These are phyloP conservation scores for Poeciliopsis gracilis DNA, from an alignment of 2,797 vertebrate genomes.

Conservation along the genomic window DNA sequence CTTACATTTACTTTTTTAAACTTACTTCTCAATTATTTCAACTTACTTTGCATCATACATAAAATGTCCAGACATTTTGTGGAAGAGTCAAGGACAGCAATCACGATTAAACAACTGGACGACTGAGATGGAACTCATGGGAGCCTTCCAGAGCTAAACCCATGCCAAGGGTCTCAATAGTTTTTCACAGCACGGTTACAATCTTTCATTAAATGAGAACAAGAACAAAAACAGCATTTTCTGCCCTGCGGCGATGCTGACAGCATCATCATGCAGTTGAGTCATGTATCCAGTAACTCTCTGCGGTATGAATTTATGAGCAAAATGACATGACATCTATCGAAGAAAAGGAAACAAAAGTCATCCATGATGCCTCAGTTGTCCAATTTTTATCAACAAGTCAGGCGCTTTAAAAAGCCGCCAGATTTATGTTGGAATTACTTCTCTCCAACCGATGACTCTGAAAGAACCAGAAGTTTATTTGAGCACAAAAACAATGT, in stretches of 20 bases:
- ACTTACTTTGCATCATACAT: too few relatives aligned
- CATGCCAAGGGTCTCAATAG: neutral
- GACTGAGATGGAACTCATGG: neutral
- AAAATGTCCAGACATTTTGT: neutral
- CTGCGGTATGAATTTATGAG: neutral
- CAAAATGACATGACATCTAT: neutral
- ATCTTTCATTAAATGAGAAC: neutral
- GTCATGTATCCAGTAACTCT: neutral
- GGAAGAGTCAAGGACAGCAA: neutral
- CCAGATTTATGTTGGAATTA: neutral
- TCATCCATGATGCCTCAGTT: neutral
- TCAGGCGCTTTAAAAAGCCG: neutral
- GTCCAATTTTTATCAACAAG: neutral
- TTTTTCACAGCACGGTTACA: neutral
- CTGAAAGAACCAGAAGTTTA: neutral
- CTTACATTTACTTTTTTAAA: too few relatives aligned
- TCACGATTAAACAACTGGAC: neutral
- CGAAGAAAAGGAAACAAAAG: neutral
- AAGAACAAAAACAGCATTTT: neutral
- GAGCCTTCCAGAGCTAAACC: neutral
- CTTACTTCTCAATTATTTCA: too few relatives aligned
- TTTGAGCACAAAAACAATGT: neutral
- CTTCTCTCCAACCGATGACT: neutral
- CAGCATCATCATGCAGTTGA: slow-evolving; percentile 1
- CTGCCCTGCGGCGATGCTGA: neutral